Evolutionary conservation across 1,140 invertebrate species (phyloP).

Genomic region (Dendroctonus valens): DNA sequence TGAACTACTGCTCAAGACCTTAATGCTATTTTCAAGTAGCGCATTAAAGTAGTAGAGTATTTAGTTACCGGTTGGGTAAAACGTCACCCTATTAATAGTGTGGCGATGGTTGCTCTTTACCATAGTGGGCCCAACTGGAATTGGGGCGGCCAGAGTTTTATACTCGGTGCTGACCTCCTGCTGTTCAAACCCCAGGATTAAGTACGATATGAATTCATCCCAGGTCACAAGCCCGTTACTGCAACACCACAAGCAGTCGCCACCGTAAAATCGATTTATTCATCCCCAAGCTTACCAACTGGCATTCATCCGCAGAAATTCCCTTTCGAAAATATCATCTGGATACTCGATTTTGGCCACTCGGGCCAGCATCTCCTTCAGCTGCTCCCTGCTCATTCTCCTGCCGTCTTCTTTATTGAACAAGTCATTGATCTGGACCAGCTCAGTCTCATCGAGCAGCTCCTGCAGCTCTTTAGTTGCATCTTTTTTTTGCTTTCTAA

Average conservation of each 20-base stretch:
- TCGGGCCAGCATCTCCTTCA: conserved; percentile 36
- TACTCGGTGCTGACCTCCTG: conserved; percentile 53
- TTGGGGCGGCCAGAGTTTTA: conserved; percentile 58
- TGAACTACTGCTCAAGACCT: too few relatives aligned
- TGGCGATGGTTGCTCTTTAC: conserved; percentile 62
- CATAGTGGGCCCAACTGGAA: conserved; percentile 56
- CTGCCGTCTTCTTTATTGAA: conserved; percentile 41
- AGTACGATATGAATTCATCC: conserved; percentile 67
- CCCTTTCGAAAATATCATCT: conserved; percentile 37
- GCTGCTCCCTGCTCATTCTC: conserved; percentile 37
- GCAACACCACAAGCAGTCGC: background rate
- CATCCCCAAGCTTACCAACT: conserved; percentile 27
- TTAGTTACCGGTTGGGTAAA: conserved; percentile 56
- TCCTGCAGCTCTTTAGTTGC: conserved; percentile 33
- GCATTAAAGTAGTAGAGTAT: too few relatives aligned
- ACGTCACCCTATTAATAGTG: conserved; percentile 59
- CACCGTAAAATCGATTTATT: background rate
- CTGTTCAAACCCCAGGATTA: conserved; percentile 63
- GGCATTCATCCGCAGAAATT: conserved; percentile 43
- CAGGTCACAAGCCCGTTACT: conserved; percentile 61
- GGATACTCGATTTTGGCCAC: conserved; percentile 39
- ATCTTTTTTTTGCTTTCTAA: conserved; percentile 23
- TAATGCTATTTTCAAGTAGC: too few relatives aligned
- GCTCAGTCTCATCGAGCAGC: conserved; percentile 40
- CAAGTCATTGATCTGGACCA: conserved; percentile 38